A percentile compares a stretch with the other conserved stretches of the same genome.
Evolutionary conservation across 2,113 vertebrate species (phyloP).

Genomic region (Podiceps cristatus): DNA sequence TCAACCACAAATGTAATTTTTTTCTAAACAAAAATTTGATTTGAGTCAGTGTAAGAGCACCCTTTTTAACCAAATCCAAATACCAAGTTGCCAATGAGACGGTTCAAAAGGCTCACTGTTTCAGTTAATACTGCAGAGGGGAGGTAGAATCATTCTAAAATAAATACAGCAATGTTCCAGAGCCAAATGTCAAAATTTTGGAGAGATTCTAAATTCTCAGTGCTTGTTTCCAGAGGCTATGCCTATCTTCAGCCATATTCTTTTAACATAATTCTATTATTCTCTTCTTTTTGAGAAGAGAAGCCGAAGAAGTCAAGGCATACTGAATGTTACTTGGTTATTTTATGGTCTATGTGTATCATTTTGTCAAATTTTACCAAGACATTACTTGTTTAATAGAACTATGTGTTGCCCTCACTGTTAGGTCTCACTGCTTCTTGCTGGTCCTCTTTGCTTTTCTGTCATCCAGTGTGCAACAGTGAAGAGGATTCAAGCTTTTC

Average conservation of each 20-base stretch:
- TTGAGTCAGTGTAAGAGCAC: background rate
- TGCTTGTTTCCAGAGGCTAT: background rate
- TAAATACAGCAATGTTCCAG: background rate
- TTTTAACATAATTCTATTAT: background rate
- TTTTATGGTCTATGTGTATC: background rate
- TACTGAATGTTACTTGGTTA: background rate
- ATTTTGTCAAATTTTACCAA: background rate
- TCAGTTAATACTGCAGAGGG: background rate
- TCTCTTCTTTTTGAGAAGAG: background rate
- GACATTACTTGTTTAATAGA: background rate
- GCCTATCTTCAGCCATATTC: background rate
- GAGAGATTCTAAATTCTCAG: background rate
- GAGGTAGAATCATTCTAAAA: background rate
- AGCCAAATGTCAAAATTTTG: background rate
- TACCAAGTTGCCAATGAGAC: background rate
- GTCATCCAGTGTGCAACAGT: background rate
- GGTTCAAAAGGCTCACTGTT: background rate
- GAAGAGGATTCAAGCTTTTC: background rate
- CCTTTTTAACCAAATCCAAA: background rate
- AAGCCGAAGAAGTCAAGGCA: background rate
- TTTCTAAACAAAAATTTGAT: background rate
- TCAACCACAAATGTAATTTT: background rate
- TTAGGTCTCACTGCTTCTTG: background rate
- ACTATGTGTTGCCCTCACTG: background rate
- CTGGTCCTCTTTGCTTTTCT: background rate